Base-by-base conservation (phyloP, 2,113 vertebrate genomes). In the Paradisaea rubra region DNA sequence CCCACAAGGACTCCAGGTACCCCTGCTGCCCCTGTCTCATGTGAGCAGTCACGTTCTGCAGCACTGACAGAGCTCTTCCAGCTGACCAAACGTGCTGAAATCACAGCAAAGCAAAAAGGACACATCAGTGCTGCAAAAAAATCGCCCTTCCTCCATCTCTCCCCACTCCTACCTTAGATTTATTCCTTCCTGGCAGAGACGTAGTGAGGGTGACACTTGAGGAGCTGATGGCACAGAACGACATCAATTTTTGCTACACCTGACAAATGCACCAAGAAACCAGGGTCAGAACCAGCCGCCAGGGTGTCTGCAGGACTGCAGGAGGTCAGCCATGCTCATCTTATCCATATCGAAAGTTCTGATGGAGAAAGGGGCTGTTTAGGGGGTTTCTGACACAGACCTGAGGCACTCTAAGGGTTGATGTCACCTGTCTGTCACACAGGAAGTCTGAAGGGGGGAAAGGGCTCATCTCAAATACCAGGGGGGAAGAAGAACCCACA, bases 271-370 rank as follows among this genome's bases (percentile, higher is more conserved):
- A 61, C 27, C 47, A 59, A 57, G 89, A 54, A 94, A 45, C 23
- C 56, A 61, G 28, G 0, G 4, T 50, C 76, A 88, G 33, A 65
- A 41, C 0, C 76, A 50, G 47, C 0, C 1, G 13, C 37, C 1
- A 14, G 76, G 24, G 37, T 15, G 42, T 49, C 3, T 83, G 84
- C 81, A 66, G 69, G 45, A 17, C 42, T 81, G 45, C 37, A 37
- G 24, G 49, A 57, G 42, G 31, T 63, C 73, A 63, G 42, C 7
- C 6, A 0, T 41, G 28, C 22, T 64, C 39, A 0, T 13, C 8
- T 39, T 3, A 44, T 6, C 70, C 7, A 1, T 4, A 44, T 7
- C 42, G 28, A 15, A n/a, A 6, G 23, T 5, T 53, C 2, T 27
- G 28, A 42, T 8, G 14, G 37, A 87, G 69, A 18, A 35, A 81